phyloP scores from a whole-genome alignment of 2,797 vertebrate genomes.

The Pempheris klunzingeri region DNA sequence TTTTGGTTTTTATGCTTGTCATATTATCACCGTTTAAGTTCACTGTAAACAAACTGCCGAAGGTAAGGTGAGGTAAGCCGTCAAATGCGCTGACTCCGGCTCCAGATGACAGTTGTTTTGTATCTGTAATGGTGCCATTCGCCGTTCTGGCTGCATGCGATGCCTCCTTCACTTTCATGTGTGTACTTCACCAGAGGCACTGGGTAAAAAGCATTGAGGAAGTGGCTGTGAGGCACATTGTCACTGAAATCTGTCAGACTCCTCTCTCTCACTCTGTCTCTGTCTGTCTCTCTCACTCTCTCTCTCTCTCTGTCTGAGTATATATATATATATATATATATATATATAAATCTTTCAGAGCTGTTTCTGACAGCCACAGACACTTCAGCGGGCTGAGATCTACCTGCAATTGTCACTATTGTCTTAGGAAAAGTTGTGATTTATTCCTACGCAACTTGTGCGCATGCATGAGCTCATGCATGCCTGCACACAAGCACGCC shows the following conservation, averaged over 20 bases:
- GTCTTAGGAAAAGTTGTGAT: conserved; percentile 72
- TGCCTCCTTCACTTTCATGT: conserved; percentile 73
- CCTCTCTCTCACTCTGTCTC: conserved; percentile 57
- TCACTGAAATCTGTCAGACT: conserved; percentile 74
- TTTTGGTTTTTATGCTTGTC: conserved; percentile 11
- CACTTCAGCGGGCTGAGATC: conserved; percentile 58
- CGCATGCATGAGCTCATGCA: conserved; percentile 5
- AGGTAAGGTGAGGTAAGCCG: conserved; percentile 46
- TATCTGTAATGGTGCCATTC: conserved; percentile 67
- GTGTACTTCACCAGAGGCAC: conserved; percentile 75
- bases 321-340: conserved; percentile 39
- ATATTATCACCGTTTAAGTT: conserved; percentile 50
- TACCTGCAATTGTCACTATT: conserved; percentile 57
- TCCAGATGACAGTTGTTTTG: conserved; percentile 79
- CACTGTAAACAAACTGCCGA: conserved; percentile 45
- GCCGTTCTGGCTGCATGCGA: conserved; percentile 53
- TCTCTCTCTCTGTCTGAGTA: conserved; percentile 31
- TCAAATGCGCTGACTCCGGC: conserved; percentile 61
- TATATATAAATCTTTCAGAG: conserved; percentile 49
- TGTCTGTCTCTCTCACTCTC: conserved; percentile 40
- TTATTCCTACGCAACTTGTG: conserved; percentile 53
- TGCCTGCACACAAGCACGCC: conserved; percentile 6
- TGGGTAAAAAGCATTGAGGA: conserved; percentile 62
- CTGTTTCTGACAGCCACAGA: conserved; percentile 71
- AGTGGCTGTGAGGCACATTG: conserved; percentile 73